Evolutionary conservation across 2,113 vertebrate genomes (phyloP).

Genomic region (Misgurnus anguillicaudatus): DNA sequence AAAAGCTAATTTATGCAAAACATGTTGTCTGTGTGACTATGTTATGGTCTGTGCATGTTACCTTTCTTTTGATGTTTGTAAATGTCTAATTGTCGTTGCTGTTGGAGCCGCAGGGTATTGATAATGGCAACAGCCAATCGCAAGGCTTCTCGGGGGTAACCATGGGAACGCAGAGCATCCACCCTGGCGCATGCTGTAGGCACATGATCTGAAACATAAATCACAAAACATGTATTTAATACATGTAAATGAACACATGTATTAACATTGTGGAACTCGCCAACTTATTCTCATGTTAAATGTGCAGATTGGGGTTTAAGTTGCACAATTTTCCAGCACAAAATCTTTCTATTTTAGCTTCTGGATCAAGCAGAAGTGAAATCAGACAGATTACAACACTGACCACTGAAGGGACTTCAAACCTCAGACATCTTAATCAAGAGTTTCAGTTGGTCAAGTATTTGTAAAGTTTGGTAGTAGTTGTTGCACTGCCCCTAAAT

Average conservation of each 20-base stretch:
- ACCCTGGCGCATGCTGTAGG: constrained; percentile 96
- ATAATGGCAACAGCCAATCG: constrained; percentile 96
- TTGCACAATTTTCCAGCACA: constrained; percentile 65
- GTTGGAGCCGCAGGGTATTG: constrained; percentile 93
- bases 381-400: constrained; percentile 56
- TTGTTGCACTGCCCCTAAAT: too few relatives aligned
- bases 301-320: constrained; percentile 28
- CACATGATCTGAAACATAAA: constrained; percentile 84
- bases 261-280: background rate
- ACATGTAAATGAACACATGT: too few relatives aligned
- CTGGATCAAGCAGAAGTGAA: constrained; percentile 63
- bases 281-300: too few relatives aligned
- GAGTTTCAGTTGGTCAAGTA: background rate
- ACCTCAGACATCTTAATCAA: background rate
- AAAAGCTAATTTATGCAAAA: too few relatives aligned
- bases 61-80: constrained; percentile 99
- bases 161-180: constrained; percentile 94
- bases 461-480: background rate
- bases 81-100: constrained; percentile 95
- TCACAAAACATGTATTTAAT: constrained; percentile 42
- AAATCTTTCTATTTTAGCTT: constrained; percentile 67
- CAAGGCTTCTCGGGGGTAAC: constrained; percentile 95
- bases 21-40: constrained; percentile 4
- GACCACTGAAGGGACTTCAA: constrained; percentile 13
- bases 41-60: constrained; percentile 57